Conservation (phyloP, 1,140 invertebrate species). For the Hylaeus anthracinus region DNA sequence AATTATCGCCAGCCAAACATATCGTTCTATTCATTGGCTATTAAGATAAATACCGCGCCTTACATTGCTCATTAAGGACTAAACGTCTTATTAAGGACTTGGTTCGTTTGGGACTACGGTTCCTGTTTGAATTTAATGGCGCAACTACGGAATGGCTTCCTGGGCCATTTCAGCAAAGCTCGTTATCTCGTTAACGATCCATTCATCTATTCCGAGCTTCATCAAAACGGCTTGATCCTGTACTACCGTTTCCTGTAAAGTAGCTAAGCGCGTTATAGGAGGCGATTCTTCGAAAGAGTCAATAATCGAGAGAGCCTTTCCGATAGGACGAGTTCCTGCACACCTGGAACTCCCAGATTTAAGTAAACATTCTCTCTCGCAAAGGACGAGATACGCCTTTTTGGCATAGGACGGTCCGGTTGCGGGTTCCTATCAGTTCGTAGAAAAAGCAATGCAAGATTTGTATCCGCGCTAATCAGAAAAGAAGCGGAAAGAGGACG, state of each 20-base stretch:
- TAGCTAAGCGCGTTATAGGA: not conserved
- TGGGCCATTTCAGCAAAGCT: constrained; percentile 43
- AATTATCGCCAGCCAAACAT: constrained; percentile 2
- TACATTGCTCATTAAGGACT: constrained; percentile 45
- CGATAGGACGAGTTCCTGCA: no score
- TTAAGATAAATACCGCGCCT: constrained; percentile 33
- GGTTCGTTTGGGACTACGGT: constrained; percentile 22
- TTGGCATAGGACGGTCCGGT: no score
- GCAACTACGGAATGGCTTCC: constrained; percentile 42
- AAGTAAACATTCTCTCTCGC: no score
- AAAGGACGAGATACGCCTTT: no score
- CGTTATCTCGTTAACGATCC: constrained; percentile 63
- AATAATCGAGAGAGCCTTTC: not conserved
- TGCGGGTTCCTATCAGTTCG: no score
- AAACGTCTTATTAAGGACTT: constrained; percentile 50
- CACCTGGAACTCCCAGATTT: no score
- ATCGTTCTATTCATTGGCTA: constrained; percentile 8
- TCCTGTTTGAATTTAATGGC: constrained; percentile 50
- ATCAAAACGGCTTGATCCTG: constrained; percentile 39
- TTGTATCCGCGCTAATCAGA: no score
- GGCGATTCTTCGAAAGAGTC: not conserved
- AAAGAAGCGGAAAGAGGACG: no score
- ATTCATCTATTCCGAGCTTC: constrained; percentile 56
- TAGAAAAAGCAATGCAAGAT: no score
- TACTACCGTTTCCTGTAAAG: not conserved